These are phyloP conservation scores for Rhyacichthys aspro DNA, from an alignment of 2,797 vertebrate species.

Conservation along the genomic window DNA sequence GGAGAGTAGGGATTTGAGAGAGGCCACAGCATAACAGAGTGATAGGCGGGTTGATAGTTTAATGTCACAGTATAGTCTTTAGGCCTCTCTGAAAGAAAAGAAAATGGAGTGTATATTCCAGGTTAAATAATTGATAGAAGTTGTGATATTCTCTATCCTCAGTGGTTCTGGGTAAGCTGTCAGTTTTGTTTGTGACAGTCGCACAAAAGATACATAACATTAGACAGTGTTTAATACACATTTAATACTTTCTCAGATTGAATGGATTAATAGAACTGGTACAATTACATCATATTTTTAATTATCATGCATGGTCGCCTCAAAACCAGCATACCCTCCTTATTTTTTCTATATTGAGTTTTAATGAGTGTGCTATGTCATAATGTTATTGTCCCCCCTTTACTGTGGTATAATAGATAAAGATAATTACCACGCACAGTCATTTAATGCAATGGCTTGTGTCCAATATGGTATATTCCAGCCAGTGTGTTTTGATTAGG, in stretches of 20 bases:
- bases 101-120: constrained; percentile 32
- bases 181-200: constrained; percentile 23
- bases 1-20: constrained; percentile 27
- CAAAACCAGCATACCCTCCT: too few species aligned
- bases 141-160: constrained; percentile 28
- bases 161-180: constrained; percentile 36
- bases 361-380: too few species aligned
- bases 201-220: background rate
- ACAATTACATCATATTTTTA: too few species aligned
- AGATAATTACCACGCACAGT: too few species aligned
- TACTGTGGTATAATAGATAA: too few species aligned
- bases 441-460: background rate
- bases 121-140: constrained; percentile 45
- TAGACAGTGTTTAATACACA: too few species aligned
- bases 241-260: too few species aligned
- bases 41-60: background rate
- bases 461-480: background rate
- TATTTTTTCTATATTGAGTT: too few species aligned
- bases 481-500: background rate
- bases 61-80: constrained; percentile 20
- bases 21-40: constrained; percentile 19
- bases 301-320: too few species aligned
- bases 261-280: too few species aligned
- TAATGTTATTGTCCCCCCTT: too few species aligned
- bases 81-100: constrained; percentile 14